These are phyloP conservation scores for Reinhardtius hippoglossoides DNA, from an alignment of 2,113 vertebrate species.

Conservation along the genomic window DNA sequence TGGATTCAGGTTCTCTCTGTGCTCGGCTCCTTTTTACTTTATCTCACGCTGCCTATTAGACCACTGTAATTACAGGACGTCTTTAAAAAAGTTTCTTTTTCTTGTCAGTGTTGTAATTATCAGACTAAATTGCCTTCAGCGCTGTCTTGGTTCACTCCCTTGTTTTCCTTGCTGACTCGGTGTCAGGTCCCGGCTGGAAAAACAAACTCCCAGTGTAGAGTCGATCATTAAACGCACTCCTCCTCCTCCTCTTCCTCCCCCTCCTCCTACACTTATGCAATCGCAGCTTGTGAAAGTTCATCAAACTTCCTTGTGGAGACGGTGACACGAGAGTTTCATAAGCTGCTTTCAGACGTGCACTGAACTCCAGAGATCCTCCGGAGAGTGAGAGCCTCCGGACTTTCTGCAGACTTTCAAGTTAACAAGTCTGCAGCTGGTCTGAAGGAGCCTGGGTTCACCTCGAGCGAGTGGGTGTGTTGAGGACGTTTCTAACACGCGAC, in stretches of 20 bases:
- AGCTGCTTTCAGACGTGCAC: too few relatives aligned
- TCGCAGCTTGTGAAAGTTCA: not conserved
- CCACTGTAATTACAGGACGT: not conserved
- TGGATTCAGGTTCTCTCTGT: conserved; percentile 1
- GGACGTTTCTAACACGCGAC: too few relatives aligned
- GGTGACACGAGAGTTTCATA: not conserved
- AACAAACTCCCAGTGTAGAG: conserved; percentile 45
- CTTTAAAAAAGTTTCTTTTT: not conserved
- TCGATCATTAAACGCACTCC: conserved; percentile 3
- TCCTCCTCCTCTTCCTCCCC: not conserved
- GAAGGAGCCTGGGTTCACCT: too few relatives aligned
- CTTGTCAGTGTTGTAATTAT: not conserved
- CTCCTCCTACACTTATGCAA: conserved; percentile 39
- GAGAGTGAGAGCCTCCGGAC: too few relatives aligned
- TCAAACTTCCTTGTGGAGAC: not conserved
- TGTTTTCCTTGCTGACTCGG: conserved; percentile 54
- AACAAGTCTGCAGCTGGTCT: too few relatives aligned
- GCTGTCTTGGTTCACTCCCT: conserved; percentile 15
- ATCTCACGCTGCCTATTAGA: conserved; percentile 1
- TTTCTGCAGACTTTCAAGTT: too few relatives aligned
- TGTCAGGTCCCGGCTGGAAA: not conserved
- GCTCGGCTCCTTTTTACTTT: conserved; percentile 5
- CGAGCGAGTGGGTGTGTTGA: too few relatives aligned
- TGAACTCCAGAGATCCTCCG: not conserved
- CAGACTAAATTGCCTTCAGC: conserved; percentile 7